Base-by-base conservation (phyloP, 2,113 vertebrate species). In the Xenopus laevis region DNA sequence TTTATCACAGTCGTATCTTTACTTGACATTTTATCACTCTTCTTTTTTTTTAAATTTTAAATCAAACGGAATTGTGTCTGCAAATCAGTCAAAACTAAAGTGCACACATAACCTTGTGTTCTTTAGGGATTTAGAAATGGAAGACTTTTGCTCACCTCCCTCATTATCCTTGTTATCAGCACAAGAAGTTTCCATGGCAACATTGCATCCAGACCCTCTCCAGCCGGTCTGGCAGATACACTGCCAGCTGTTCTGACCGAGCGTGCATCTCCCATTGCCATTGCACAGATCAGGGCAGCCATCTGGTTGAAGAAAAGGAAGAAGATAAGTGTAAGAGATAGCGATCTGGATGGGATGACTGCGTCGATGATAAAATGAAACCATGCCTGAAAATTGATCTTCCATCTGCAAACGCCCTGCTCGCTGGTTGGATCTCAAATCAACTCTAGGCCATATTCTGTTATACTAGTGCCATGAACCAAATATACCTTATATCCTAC, bases 191-290 rank as follows among this genome's bases (percentile, higher is more conserved):
- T 98, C 97, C 97, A 99, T 98, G 88, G 97, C 95, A 80, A 98
- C 96, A 77, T 92, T 98, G 94, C 97, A 99, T 82, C 97, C 97
- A 9, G 92, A 91, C 46, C 97, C 97, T 88, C 97, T 95, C 97
- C 97, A 99, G 89, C 97, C 96, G 46, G 92, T 95, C 91, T 98
- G 96, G 90, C 97, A 99, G 87, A 98, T 94, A 78, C 97, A 99
- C 86, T 98, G 97, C 97, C 97, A 99, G 89, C 95, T 98, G 94
- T 97, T 97, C 91, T 97, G 96, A 86, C 96, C 96, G 91, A 96
- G 93, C 81, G 94, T 96, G 89, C 97, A 99, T 88, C 96, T 95
- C 84, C 97, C 97, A 16, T 98, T 98, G 85, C 96, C 97, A 64
- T 93, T 99, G 86, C 97, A 99, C 89, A 98, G 84, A 90, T 96